These are phyloP conservation scores for Chloebia gouldiae DNA, from an alignment of 2,113 vertebrate genomes.

Conservation along the genomic window DNA sequence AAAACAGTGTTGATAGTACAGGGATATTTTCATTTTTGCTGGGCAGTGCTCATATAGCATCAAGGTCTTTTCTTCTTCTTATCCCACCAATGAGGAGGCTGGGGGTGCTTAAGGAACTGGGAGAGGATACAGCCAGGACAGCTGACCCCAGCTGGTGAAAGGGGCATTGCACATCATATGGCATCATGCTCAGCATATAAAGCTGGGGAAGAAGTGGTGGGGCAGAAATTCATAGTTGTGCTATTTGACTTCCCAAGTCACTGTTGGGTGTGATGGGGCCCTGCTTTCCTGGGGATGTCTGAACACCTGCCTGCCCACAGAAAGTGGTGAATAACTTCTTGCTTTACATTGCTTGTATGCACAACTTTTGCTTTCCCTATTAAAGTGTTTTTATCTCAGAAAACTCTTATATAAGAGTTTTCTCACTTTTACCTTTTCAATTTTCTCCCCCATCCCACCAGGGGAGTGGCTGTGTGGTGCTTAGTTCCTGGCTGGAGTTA, in stretches of 20 bases:
- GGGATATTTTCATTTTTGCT: not conserved
- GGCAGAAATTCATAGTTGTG: not conserved
- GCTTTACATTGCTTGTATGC: not conserved
- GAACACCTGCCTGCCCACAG: not conserved
- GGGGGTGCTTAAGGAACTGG: no score
- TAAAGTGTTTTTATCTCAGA: not conserved
- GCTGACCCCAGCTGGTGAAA: not conserved
- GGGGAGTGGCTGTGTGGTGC: not conserved
- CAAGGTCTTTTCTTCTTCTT: not conserved
- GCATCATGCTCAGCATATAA: not conserved
- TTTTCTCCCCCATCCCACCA: not conserved
- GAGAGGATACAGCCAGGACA: not conserved
- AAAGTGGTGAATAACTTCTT: not conserved
- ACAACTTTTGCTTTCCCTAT: not conserved
- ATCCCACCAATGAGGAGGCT: not conserved
- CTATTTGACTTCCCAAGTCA: not conserved
- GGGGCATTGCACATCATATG: not conserved
- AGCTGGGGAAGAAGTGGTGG: not conserved
- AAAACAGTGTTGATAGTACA: not conserved
- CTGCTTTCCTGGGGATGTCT: not conserved
- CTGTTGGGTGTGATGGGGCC: not conserved
- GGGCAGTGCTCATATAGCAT: not conserved
- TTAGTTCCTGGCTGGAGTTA: not conserved
- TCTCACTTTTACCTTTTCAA: not conserved
- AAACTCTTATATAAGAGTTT: not conserved